Conservation (phyloP, 2,888 invertebrate genomes). For the Metallyticus violacea region DNA sequence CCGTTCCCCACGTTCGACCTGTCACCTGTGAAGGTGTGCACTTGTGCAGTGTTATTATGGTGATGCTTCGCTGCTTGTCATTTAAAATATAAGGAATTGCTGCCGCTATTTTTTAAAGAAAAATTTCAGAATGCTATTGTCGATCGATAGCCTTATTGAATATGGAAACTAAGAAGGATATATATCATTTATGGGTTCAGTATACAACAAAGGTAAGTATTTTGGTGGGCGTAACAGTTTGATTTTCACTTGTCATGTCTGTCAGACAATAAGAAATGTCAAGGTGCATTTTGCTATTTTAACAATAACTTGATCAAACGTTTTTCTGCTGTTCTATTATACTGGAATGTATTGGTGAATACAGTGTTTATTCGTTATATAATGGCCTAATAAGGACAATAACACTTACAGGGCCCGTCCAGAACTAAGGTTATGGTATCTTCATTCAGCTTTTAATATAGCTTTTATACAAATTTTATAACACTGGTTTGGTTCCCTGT, state of each 20-base stretch:
- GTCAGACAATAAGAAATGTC: not conserved
- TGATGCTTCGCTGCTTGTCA: not conserved
- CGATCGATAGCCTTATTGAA: not conserved
- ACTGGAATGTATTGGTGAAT: not conserved
- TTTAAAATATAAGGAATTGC: not conserved
- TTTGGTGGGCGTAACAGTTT: conserved; percentile 4
- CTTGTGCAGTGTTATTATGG: not conserved
- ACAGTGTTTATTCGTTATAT: not conserved
- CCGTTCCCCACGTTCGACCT: not conserved
- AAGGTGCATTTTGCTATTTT: not conserved
- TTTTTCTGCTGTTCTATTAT: not conserved
- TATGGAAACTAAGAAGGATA: conserved; percentile 50
- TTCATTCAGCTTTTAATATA: no score
- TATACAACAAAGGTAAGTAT: conserved; percentile 52
- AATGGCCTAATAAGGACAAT: no score
- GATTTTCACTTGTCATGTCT: not conserved
- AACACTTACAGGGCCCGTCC: no score
- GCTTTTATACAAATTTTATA: no score
- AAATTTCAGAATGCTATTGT: not conserved
- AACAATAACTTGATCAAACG: not conserved
- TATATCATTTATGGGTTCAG: conserved; percentile 54
- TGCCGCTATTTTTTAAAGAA: not conserved
- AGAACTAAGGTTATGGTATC: no score
- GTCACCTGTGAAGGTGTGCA: not conserved
- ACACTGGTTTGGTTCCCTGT: no score